A percentile compares a stretch with the other conserved stretches of the same genome.
phyloP scores from a whole-genome alignment of 2,113 vertebrate genomes.

The Syngnathus scovelli region DNA sequence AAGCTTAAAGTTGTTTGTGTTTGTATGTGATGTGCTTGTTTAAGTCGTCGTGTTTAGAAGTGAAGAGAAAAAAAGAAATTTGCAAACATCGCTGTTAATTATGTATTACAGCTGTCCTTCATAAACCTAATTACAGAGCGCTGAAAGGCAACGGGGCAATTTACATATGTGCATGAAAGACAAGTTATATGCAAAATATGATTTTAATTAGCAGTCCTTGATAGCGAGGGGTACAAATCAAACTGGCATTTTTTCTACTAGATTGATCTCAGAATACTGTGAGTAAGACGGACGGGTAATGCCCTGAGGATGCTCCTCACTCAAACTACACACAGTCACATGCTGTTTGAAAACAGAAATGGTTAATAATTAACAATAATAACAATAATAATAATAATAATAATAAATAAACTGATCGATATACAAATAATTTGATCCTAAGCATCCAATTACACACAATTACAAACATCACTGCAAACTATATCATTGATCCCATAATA shows the following conservation, averaged over 20 bases:
- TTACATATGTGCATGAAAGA: conserved; percentile 95
- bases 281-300: conserved; percentile 60
- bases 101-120: conserved; percentile 99
- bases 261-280: conserved; percentile 78
- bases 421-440: background rate
- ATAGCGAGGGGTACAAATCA: conserved; percentile 92
- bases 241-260: conserved; percentile 78
- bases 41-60: conserved; percentile 75
- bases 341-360: conserved; percentile 8
- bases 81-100: conserved; percentile 99
- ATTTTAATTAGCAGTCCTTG: conserved; percentile 96
- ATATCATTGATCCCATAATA: no score
- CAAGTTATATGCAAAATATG: conserved; percentile 95
- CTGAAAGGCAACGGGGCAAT: conserved; percentile 91
- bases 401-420: conserved; percentile 22
- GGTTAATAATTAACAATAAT: no score
- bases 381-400: no score
- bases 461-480: background rate
- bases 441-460: conserved; percentile 4
- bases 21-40: conserved; percentile 58
- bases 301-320: conserved; percentile 56
- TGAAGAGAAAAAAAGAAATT: conserved; percentile 73
- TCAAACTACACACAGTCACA: conserved; percentile 19
- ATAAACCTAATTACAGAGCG: conserved; percentile 98
- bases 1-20: conserved; percentile 42